Base-by-base conservation (phyloP, 1,140 invertebrate species). In the Dendroctonus valens region DNA sequence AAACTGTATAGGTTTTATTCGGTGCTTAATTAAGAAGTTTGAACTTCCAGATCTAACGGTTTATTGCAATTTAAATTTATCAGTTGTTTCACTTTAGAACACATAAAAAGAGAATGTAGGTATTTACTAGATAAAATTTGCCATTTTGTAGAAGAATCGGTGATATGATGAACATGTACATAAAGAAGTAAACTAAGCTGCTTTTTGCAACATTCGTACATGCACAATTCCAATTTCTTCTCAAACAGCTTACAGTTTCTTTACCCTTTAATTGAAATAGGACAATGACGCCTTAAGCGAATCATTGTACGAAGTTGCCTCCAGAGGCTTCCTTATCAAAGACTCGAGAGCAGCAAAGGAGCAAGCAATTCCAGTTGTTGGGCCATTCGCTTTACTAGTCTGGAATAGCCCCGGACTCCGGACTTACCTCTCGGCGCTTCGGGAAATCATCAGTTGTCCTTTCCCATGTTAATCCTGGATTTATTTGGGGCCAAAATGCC, bases 401-500 rank as follows among this genome's bases (percentile, higher is more conserved):
- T 57, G 53, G 64, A 52, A 66, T 66, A 60, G 55, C 62, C 67
- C 63, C 52, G 51, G 62, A 68, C 46, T 66, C 58, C 63, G 53
- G 57, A 52, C 44, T 44, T 62, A 42, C 50, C 59, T 63, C 53
- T 59, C 55, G 50, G 15, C 48, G 41, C 69, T 68, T 67, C 42
- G 53, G 69, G 70, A 69, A 70, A 72, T 72, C 70, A 72, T 72
- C 53, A 59, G 55, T 67, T 59, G 70, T 63, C 66, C 57, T 61
- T 70, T 70, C 68, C 69, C 69, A 72, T 72, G 69, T 67, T 72
- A 72, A 72, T 72, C 66, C 66, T 40, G 62, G 69, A 72, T 72
- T 72, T 72, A 72, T 70, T 67, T 49, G 8, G 53, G 44, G 49
- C 26, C 26, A 63, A 65, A 44, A 51, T 58, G 67, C 54, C 66